Conservation (phyloP, 1,140 invertebrate species). For the Eupristina koningsbergeri region DNA sequence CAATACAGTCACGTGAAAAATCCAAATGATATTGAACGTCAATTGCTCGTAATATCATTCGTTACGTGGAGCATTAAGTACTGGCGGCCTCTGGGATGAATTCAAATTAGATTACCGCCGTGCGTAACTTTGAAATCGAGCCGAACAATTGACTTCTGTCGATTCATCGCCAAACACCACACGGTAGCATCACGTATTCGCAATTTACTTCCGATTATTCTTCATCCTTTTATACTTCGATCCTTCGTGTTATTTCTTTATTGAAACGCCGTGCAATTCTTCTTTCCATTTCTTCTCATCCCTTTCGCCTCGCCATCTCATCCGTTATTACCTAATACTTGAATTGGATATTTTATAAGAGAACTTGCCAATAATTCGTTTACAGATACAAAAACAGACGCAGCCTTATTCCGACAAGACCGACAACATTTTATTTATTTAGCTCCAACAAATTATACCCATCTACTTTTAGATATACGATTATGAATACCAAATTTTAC, state of each 20-base stretch:
- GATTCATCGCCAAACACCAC: slow-evolving; percentile 3
- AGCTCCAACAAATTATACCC: no score
- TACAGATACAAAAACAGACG: neutral
- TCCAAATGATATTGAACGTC: slow-evolving; percentile 69
- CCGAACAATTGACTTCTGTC: slow-evolving; percentile 9
- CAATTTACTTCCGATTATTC: slow-evolving; percentile 73
- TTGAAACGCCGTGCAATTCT: neutral
- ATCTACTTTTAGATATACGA: no score
- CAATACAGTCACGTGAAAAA: slow-evolving; percentile 61
- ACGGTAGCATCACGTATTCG: slow-evolving; percentile 73
- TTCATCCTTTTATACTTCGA: slow-evolving; percentile 66
- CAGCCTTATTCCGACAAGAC: no score
- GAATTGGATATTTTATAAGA: neutral
- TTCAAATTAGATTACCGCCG: slow-evolving; percentile 71
- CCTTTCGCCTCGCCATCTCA: neutral
- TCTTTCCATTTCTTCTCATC: no score
- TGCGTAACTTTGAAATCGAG: slow-evolving; percentile 27
- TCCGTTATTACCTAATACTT: no score
- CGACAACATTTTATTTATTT: no score
- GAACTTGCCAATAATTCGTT: slow-evolving; percentile 14
- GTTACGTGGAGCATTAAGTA: slow-evolving; percentile 72
- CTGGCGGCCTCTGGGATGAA: slow-evolving; percentile 55
- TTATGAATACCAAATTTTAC: no score
- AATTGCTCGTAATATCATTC: slow-evolving; percentile 70
- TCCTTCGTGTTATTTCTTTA: slow-evolving; percentile 18